phyloP scores from a whole-genome alignment of 2,113 vertebrate genomes.

The Barnardius zonarius region DNA sequence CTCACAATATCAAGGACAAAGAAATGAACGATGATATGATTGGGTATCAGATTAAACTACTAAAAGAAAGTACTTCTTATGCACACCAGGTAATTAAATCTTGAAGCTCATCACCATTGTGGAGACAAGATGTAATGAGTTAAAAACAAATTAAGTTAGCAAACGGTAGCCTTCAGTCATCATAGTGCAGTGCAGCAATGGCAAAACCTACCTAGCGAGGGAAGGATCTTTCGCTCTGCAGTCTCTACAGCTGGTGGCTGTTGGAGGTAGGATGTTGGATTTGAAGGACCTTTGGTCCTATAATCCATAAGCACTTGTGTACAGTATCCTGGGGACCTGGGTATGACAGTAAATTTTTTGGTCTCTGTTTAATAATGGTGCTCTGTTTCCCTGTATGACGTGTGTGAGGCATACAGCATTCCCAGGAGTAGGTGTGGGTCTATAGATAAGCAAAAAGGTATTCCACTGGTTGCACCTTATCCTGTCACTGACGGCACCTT shows the following conservation, averaged over 20 bases:
- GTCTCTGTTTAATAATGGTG: not conserved
- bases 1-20: slow-evolving; percentile 14
- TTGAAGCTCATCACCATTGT: fast-evolving
- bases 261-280: not conserved
- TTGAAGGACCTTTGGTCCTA: not conserved
- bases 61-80: not conserved
- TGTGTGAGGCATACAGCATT: not conserved
- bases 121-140: not conserved
- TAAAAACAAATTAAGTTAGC: not conserved
- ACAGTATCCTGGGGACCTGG: not conserved
- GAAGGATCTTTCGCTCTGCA: not conserved
- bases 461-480: not conserved
- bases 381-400: not conserved
- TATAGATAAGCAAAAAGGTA: not conserved
- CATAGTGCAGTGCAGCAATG: not conserved
- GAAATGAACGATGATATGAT: not conserved
- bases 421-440: fast-evolving
- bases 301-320: not conserved
- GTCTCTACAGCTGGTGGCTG: not conserved
- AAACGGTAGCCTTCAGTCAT: not conserved
- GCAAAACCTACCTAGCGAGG: not conserved
- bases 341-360: not conserved
- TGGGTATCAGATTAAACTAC: not conserved
- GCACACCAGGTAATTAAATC: slow-evolving; percentile 29
- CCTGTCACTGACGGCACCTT: not conserved